A percentile compares a stretch with the other conserved stretches of the same genome.
Conservation (phyloP, 2,113 vertebrate genomes). For the Cheirogaleus medius region DNA sequence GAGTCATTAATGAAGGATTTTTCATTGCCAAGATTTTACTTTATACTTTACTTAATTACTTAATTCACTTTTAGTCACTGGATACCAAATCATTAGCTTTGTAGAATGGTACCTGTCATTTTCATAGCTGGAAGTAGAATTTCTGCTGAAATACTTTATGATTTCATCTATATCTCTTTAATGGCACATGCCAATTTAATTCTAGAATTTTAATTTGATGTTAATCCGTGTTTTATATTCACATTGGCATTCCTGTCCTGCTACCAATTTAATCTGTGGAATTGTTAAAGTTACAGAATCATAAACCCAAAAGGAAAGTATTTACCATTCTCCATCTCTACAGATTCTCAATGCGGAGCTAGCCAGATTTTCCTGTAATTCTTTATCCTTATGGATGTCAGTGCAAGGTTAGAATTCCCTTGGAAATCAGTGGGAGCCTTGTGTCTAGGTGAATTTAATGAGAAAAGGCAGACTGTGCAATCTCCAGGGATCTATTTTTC, state of each 20-base stretch:
- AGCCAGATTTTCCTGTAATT: neutral
- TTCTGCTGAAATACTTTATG: neutral
- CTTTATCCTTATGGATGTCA: neutral
- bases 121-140: neutral
- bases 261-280: neutral
- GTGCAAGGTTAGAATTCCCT: neutral
- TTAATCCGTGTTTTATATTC: neutral
- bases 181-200: neutral
- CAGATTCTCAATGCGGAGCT: neutral
- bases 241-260: neutral
- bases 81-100: constrained; percentile 41
- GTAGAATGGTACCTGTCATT: neutral
- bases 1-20: constrained; percentile 48
- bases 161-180: neutral
- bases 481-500: neutral
- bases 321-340: neutral
- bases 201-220: neutral
- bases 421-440: neutral
- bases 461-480: neutral
- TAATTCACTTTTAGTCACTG: constrained; percentile 40
- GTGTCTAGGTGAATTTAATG: neutral
- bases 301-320: neutral
- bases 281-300: neutral
- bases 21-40: constrained; percentile 51
- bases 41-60: constrained; percentile 58